Base-by-base conservation (phyloP, 2,113 vertebrate species). In the Manacus vitellinus region DNA sequence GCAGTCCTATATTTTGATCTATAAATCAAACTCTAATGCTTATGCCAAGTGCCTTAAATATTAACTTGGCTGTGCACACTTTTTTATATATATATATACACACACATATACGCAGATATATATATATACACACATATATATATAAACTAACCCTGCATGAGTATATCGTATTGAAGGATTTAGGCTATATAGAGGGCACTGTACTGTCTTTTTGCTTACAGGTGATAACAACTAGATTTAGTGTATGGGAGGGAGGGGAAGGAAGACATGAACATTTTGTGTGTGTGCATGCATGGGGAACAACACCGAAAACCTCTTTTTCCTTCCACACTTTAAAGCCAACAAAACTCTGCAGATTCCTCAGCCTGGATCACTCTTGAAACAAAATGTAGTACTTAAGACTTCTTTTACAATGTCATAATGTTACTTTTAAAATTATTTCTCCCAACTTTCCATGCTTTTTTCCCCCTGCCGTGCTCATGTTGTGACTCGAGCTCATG, bases 21-120 rank as follows among this genome's bases (percentile, higher is more conserved):
- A 0, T 33, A 44, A 90, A 46, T 80, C 83, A 88, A 85, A 73
- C 31, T 68, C 41, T 49, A 21, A 44, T 49, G 75, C 28, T 80
- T 84, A 20, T n/a, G 80, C 84, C 68, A 71, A 89, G 12, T 67
- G 23, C 61, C 51, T 94, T 89, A 91, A 96, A 85, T 93, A 93
- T 62, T 85, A 85, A 80, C 63, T 89, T 67, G 39, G 39, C 61
- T 72, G 62, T 33, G 52, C 33, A n/a, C 17, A 30, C 12, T 46
- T 72, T 55, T 9, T 10, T 46, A 6, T 58, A 35, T 66, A 35
- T n/a, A 30, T 73, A 41, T 51, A 41, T 41, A 41, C 39, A 41
- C 39, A 41, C 39, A 41, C 39, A 41, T 13, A 41, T 41, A 41
- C 39, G 39, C 12, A 13, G 11, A 41, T 41, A 41, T 41, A 41